Evolutionary conservation across 2,888 invertebrate species (phyloP).

Genomic region (Oligia fasciuncula): DNA sequence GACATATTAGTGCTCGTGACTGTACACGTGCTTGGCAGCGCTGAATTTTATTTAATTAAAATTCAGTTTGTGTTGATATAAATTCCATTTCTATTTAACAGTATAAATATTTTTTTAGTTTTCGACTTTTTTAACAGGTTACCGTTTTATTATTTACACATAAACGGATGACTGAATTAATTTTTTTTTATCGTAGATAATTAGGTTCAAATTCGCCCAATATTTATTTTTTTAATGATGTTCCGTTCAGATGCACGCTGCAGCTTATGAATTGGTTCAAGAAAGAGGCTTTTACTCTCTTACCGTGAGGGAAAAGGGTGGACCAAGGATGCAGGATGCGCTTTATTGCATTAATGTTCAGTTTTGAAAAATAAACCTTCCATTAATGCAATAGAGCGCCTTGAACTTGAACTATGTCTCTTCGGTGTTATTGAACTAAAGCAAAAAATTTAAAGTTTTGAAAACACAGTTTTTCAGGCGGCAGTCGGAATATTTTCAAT

Average conservation of each 20-base stretch:
- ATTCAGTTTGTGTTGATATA: conserved; percentile 15
- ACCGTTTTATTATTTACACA: conserved; percentile 5
- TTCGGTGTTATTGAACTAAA: background rate
- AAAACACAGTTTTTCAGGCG: background rate
- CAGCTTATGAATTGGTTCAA: conserved; percentile 66
- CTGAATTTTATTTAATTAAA: conserved; percentile 7
- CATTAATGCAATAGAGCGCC: background rate
- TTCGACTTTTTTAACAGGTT: background rate
- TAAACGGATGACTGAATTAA: background rate
- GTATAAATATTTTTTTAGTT: conserved; percentile 1
- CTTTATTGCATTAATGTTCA: conserved; percentile 83
- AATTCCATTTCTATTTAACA: conserved; percentile 10
- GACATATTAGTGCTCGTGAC: no score
- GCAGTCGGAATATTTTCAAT: background rate
- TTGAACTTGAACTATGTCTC: background rate
- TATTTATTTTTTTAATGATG: background rate
- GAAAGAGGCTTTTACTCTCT: conserved; percentile 84
- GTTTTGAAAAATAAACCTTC: conserved; percentile 60
- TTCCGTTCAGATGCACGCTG: conserved; percentile 54
- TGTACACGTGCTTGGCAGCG: conserved; percentile 3
- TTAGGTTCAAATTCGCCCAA: background rate
- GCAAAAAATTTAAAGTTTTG: background rate
- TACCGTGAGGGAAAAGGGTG: conserved; percentile 86
- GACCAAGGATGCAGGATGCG: conserved; percentile 80
- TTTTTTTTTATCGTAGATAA: background rate